Base-by-base conservation (phyloP, 2,113 vertebrate genomes). In the Scartelaos histophorus region DNA sequence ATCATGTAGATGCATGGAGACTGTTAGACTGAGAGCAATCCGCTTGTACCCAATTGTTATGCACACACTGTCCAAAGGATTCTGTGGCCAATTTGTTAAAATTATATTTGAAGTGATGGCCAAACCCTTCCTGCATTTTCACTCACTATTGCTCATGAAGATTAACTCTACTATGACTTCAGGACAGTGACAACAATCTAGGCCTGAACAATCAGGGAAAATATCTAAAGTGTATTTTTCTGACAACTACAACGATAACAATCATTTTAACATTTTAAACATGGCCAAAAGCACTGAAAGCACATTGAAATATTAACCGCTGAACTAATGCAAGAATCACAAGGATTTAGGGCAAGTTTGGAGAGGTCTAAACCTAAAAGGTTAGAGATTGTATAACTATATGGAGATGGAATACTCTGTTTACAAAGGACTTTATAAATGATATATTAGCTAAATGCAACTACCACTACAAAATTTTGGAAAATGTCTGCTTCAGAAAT, bases 11-110 rank as follows among this genome's bases (percentile, higher is more conserved):
- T 29, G 58, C 58, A 34, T 10, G 53, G n/a, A 21, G 53, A 19
- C 7, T 54, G n/a, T 54, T 19, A 54, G 17, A 54, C 25, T 29
- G 58, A 17, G 25, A 17, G 58, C 22, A 9, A 61, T 34, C 13
- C 58, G 15, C 25, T 9, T 15, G 12, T 17, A 34, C 58, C 25
- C 24, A 16, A 61, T 61, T 61, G 58, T 61, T 61, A 61, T 61
- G 58, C 58, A 17, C 34, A 61, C 58, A 61, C 24, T 61, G 58
- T 61, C 58, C 58, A 34, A 34, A 34, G 58, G 25, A 34, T 29
- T 61, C 29, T 13, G 13, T 17, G 58, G 15, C 58, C 58, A 61
- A 34, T 61, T 61, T 61, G 58, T 61, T 29, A 34, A 34, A 29
- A 61, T 61, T 34, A 61, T 61, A 34, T 34, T 61, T 34, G 7